A percentile compares a stretch with the other conserved stretches of the same genome.
phyloP scores from a whole-genome alignment of 1,140 invertebrate genomes.

The Steinernema khuongi region DNA sequence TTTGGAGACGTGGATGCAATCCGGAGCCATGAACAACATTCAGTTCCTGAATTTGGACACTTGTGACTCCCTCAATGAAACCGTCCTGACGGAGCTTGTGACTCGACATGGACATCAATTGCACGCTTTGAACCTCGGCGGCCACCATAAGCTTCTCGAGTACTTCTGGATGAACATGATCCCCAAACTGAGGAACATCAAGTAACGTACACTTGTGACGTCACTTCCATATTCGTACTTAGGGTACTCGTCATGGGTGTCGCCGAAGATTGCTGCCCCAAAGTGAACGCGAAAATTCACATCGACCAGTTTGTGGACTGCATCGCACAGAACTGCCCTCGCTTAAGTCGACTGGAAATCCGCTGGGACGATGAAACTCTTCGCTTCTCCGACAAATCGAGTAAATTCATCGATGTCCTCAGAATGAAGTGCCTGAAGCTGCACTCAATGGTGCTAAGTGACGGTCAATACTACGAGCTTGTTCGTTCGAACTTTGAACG shows the following conservation, averaged over 20 bases:
- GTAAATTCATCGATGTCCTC: conserved; percentile 59
- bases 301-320: conserved; percentile 96
- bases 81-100: conserved; percentile 82
- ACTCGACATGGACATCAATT: conserved; percentile 80
- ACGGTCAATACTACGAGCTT: conserved; percentile 97
- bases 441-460: conserved; percentile 69
- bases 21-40: conserved; percentile 76
- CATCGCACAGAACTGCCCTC: conserved; percentile 84
- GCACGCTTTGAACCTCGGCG: conserved; percentile 77
- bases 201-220: conserved; percentile 51
- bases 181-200: conserved; percentile 61
- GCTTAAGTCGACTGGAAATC: conserved; percentile 82
- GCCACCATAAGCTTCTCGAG: conserved; percentile 82
- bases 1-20: conserved; percentile 79
- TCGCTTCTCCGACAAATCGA: conserved; percentile 95
- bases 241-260: conserved; percentile 96
- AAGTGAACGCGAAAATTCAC: conserved; percentile 66
- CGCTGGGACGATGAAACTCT: conserved; percentile 97
- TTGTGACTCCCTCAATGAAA: conserved; percentile 89
- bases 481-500: conserved; percentile 98
- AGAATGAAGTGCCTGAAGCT: conserved; percentile 63
- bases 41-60: conserved; percentile 85
- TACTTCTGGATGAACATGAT: conserved; percentile 64
- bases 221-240: conserved; percentile 22
- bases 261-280: conserved; percentile 84